phyloP scores from a whole-genome alignment of 2,888 invertebrate species.

The Machimus rusticus region DNA sequence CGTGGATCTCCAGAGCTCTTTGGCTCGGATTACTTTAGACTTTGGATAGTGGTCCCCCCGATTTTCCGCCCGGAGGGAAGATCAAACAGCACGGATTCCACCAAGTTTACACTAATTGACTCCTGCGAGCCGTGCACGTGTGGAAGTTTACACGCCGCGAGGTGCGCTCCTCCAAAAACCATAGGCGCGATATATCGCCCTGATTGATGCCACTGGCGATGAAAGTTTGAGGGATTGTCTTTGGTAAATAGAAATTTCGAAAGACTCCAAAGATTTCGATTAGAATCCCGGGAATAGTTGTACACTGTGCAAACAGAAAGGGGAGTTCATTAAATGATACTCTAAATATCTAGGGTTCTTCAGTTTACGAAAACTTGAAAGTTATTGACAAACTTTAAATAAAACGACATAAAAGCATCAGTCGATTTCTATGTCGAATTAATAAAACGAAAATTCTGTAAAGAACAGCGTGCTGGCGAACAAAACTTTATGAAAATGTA shows the following conservation, averaged over 20 bases:
- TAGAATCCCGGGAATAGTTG: neutral
- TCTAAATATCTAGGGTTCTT: neutral
- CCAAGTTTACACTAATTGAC: conserved; percentile 44
- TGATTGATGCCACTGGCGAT: conserved; percentile 29
- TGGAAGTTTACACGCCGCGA: conserved; percentile 41
- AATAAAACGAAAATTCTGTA: neutral
- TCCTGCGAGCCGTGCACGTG: conserved; percentile 44
- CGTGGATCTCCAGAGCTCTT: neutral
- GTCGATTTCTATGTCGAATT: neutral
- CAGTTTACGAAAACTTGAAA: neutral
- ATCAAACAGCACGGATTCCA: conserved; percentile 18
- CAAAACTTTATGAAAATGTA: neutral
- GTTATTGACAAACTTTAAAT: neutral
- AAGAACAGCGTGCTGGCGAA: neutral
- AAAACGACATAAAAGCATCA: neutral
- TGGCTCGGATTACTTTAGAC: neutral
- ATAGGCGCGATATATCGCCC: neutral
- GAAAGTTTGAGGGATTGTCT: conserved; percentile 15
- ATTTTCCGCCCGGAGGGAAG: neutral
- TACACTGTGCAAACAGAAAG: neutral
- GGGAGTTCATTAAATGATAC: neutral
- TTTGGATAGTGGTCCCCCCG: neutral
- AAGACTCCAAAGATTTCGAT: neutral
- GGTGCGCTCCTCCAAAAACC: neutral
- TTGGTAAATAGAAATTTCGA: neutral